Evolutionary conservation across 2,113 vertebrate genomes (phyloP).

Genomic region (Numenius arquata): DNA sequence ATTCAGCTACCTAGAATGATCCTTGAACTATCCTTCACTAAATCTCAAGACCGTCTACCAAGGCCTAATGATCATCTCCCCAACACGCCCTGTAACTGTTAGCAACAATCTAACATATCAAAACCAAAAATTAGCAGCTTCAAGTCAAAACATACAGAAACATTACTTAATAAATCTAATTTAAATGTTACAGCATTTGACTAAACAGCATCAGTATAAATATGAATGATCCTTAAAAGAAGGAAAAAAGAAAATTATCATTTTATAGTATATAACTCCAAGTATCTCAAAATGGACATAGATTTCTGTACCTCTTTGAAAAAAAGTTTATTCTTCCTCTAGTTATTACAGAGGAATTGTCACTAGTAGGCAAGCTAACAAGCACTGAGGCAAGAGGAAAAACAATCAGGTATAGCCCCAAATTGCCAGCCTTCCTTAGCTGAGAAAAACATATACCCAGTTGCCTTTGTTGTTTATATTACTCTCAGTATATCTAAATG

Average conservation of each 20-base stretch:
- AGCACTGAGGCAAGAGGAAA: neutral
- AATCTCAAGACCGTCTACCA: neutral
- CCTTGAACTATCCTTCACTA: neutral
- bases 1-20: neutral
- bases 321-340: neutral
- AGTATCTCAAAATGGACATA: neutral
- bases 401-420: neutral
- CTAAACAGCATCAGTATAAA: neutral
- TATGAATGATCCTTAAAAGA: neutral
- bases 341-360: neutral
- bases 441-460: neutral
- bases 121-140: neutral
- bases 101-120: neutral
- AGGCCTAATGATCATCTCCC: neutral
- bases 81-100: neutral
- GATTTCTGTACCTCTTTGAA: neutral
- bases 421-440: neutral
- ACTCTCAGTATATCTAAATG: neutral
- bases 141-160: neutral
- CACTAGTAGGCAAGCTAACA: neutral
- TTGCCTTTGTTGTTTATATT: neutral
- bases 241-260: neutral
- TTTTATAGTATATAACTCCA: neutral
- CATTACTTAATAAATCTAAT: neutral
- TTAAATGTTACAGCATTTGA: neutral